These are phyloP conservation scores for Ooceraea biroi DNA, from an alignment of 1,140 invertebrate species.

Conservation along the genomic window DNA sequence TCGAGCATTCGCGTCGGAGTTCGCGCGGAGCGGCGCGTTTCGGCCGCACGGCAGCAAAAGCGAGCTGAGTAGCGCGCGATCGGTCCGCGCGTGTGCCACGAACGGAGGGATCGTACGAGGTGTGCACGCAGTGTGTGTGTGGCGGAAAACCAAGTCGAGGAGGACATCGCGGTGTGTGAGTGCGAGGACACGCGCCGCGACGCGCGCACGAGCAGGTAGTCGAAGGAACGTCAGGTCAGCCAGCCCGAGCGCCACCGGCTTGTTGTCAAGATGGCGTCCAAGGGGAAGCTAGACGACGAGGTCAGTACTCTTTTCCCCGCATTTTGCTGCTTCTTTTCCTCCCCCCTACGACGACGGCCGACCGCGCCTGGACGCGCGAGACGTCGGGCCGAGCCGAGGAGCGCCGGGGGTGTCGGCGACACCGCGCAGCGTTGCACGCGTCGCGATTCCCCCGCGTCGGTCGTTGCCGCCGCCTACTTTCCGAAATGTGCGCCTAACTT, in stretches of 20 bases:
- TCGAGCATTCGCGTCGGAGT: constrained; percentile 4
- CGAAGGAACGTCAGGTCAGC: constrained; percentile 41
- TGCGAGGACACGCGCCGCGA: constrained; percentile 26
- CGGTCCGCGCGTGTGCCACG: constrained; percentile 37
- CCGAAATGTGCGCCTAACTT: not conserved
- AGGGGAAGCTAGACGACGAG: constrained; percentile 81
- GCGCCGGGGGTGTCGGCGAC: not conserved
- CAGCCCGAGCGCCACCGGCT: constrained; percentile 73
- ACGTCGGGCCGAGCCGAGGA: too few relatives aligned
- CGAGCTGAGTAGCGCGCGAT: constrained; percentile 44
- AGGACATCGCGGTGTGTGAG: constrained; percentile 13
- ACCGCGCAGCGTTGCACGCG: not conserved
- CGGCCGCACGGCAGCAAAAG: not conserved
- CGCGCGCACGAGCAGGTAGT: constrained; percentile 71
- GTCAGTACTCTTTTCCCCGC: constrained; percentile 74
- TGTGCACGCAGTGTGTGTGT: constrained; percentile 13
- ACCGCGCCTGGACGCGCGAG: not conserved
- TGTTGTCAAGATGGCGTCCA: constrained; percentile 85
- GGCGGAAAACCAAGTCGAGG: not conserved
- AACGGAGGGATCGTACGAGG: constrained; percentile 1
- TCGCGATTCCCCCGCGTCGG: not conserved
- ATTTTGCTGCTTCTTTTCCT: not conserved
- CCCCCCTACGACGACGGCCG: not conserved
- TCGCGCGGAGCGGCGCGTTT: constrained; percentile 8
- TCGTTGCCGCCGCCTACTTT: not conserved